Base-by-base conservation (phyloP, 2,888 invertebrate species). In the Polietes domitor region DNA sequence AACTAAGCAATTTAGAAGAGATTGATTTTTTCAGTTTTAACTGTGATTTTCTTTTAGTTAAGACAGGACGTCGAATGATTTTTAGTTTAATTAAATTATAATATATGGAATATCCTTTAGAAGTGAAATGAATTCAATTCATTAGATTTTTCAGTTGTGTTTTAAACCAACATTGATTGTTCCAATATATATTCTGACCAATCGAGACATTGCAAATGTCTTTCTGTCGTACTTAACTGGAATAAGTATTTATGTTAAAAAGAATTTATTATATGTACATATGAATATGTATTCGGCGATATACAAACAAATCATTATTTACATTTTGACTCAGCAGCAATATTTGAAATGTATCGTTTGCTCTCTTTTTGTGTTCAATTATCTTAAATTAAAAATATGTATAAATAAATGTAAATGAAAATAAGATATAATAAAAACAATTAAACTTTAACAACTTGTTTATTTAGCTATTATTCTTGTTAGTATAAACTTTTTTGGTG, bases 341-440 rank as follows among this genome's bases (percentile, higher is more conserved):
- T 72, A 75, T 72, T 68, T 70, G 24, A 72, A 72, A 55, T 78
- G 63, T 71, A 63, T 19, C 6, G 15, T 43, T 50, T 53, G 58
- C 55, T 77, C 70, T 77, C 50, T 77, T 71, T 80, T 82, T 77
- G 73, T 77, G 68, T 77, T 77, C 58, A 82, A 73, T 28, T 26
- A 71, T 37, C 32, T 61, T 32, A 19, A 72, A 50, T 58, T 15
- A 50, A 65, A 10, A 19, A 24, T 50, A 32, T 63, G 63, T 79
- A 76, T 47, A 70, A 75, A 71, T 12, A 82, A 78, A 55, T 65
- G 24, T 76, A 37, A 58, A 71, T 72, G 47, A 37, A 71, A 68
- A 55, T 9, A 68, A 76, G 32, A n/a, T 68, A 65, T 24, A 37
- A 1, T 41, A 43, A 68, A 24, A 68, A 65, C 65, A 41, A 55